Conservation (phyloP, 1,140 invertebrate genomes). For the Mizuhopecten yessoensis region DNA sequence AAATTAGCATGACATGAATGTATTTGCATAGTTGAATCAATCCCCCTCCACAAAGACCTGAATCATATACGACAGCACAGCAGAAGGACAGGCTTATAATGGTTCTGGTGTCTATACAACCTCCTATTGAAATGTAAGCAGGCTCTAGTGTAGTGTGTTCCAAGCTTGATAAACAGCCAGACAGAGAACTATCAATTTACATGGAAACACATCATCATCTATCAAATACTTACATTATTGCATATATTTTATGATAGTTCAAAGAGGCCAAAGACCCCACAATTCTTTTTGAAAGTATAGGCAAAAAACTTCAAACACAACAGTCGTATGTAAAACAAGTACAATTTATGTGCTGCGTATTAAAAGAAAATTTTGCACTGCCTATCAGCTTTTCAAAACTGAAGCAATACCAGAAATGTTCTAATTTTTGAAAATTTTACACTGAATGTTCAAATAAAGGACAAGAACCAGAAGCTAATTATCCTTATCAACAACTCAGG, state of each 20-base stretch:
- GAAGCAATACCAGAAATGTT: not conserved
- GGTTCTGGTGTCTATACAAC: not conserved
- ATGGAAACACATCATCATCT: not conserved
- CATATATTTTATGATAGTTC: not conserved
- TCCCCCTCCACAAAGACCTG: not conserved
- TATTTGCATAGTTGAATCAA: no score
- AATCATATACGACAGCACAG: not conserved
- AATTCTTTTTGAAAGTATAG: not conserved
- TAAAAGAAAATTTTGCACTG: no score
- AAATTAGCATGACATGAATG: no score
- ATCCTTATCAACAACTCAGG: no score
- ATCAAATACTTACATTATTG: not conserved
- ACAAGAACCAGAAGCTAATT: no score
- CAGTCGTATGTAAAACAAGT: no score
- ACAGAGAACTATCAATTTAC: constrained; percentile 39
- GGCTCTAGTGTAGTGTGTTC: not conserved
- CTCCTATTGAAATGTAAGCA: not conserved
- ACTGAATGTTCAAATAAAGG: no score
- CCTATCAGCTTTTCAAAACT: no score
- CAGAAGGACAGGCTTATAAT: no score
- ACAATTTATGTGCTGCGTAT: no score
- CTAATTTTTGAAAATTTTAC: no score
- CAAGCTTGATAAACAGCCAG: not conserved
- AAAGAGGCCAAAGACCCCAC: not conserved
- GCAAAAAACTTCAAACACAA: not conserved